phyloP scores from a whole-genome alignment of 2,797 vertebrate genomes.

The Xyrichtys novacula region DNA sequence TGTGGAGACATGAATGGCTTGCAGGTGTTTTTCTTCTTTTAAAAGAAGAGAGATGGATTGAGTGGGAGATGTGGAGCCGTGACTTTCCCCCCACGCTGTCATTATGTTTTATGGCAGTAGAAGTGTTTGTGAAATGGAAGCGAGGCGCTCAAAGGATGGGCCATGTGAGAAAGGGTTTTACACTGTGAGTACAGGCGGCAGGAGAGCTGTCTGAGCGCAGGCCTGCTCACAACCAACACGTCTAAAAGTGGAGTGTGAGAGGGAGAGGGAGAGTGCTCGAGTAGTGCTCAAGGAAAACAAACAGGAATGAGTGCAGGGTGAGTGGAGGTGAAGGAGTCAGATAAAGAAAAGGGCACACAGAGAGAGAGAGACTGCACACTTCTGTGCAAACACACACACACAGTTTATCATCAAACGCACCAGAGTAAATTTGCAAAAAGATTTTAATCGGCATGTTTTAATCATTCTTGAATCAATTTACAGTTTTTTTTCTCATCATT shows the following conservation, averaged over 20 bases:
- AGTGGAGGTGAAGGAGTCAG: slow-evolving; percentile 49
- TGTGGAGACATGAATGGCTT: slow-evolving; percentile 77
- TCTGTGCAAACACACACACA: background rate
- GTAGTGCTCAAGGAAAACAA: slow-evolving; percentile 45
- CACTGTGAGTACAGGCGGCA: slow-evolving; percentile 22
- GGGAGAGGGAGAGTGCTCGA: slow-evolving; percentile 14
- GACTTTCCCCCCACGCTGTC: slow-evolving; percentile 58
- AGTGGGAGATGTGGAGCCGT: slow-evolving; percentile 43
- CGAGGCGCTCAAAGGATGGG: slow-evolving; percentile 32
- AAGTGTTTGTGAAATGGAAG: slow-evolving; percentile 54
- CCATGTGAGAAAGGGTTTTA: slow-evolving; percentile 43
- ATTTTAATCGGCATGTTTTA: slow-evolving; percentile 83
- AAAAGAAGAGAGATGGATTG: slow-evolving; percentile 38
- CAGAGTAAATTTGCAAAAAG: slow-evolving; percentile 74
- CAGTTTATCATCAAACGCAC: slow-evolving; percentile 29
- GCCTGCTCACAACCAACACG: slow-evolving; percentile 23
- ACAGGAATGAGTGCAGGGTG: slow-evolving; percentile 34
- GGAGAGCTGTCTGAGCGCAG: slow-evolving; percentile 29
- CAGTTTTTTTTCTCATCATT: slow-evolving; percentile 67
- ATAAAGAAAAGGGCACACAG: slow-evolving; percentile 35
- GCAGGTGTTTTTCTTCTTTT: slow-evolving; percentile 70
- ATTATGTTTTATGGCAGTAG: slow-evolving; percentile 71
- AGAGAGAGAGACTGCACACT: background rate
- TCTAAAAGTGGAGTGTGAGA: slow-evolving; percentile 39
- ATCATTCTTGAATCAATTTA: slow-evolving; percentile 83